Evolutionary conservation across 30 jellyfish, hydroid and myxozoan species (phyloP), one percentile per base, ranked within the genome.

Genomic region (Hydra vulgaris): DNA sequence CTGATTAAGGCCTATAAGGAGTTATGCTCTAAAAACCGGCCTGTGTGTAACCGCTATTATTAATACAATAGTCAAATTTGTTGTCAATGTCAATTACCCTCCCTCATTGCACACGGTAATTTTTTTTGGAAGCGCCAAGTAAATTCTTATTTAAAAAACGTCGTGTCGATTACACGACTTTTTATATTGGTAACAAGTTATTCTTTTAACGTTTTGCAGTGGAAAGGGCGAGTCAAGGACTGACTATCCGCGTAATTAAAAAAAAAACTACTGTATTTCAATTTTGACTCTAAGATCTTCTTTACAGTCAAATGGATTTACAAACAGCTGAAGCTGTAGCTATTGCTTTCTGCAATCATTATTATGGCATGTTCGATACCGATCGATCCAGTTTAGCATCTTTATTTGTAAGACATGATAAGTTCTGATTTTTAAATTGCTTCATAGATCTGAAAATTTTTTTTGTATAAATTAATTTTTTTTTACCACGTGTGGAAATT

Each of bases 361-460:
- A 86, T 26, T 86, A 86, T 74, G 18, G 76, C 17, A 80, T 84
- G 16, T 86, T 86, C 53, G 95, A 80, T 67, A 23, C 78, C 25
- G 78, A 75, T 70, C 80, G 95, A 27, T 83, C 73, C 23, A 79
- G 27, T 15, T 21, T 86, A 61, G 87, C 67, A 16, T 1, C 67
- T 23, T 74, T 86, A 15, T 86, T 80, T 76, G 95, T 86, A 71
- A 86, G 95, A 80, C 54, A 55, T 54, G 3, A 5, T 26, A 21
- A 68, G 68, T 40, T 40, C 61, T 40, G 61, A 40, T 40, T 40
- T 40, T 40, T 40, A 12, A n/a, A n/a, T n/a, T n/a, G n/a, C n/a
- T n/a, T n/a, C n/a, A n/a, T n/a, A n/a, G n/a, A n/a, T n/a, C 61
- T 40, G 5, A 40, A 12, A 40, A 40, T 3, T 40, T 12, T 40